These are phyloP conservation scores for Knipowitschia caucasica DNA, from an alignment of 2,797 vertebrate species.

Conservation along the genomic window DNA sequence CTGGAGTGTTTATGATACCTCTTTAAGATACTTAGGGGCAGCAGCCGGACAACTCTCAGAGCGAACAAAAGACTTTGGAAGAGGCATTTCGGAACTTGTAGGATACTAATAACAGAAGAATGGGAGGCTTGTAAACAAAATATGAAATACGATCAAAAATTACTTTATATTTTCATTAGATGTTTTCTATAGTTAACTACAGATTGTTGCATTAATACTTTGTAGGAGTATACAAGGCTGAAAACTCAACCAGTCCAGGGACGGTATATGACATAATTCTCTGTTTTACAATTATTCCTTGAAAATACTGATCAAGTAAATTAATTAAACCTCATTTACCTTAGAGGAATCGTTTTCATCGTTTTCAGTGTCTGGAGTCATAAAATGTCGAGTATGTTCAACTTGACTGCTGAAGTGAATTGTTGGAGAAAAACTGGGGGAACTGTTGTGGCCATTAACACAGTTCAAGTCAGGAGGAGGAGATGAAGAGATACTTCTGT, in stretches of 20 bases:
- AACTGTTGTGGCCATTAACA: conserved; percentile 10
- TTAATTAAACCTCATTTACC: too few relatives aligned
- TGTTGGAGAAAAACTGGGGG: conserved; percentile 4
- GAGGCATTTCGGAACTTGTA: conserved; percentile 15
- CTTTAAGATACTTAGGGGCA: conserved; percentile 56
- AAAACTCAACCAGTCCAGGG: too few relatives aligned
- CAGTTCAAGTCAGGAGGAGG: background rate
- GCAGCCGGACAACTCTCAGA: conserved; percentile 58
- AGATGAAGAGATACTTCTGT: conserved; percentile 3
- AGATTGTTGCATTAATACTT: too few relatives aligned
- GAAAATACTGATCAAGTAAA: too few relatives aligned
- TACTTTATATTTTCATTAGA: too few relatives aligned
- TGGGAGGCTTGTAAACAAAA: too few relatives aligned
- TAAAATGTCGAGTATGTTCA: conserved; percentile 5
- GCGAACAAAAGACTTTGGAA: conserved; percentile 31
- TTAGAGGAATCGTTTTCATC: conserved; percentile 25
- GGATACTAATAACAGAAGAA: conserved; percentile 41
- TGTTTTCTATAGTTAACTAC: too few relatives aligned
- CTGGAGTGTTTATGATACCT: conserved; percentile 48
- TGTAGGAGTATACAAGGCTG: too few relatives aligned
- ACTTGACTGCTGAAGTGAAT: background rate
- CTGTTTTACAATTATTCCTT: too few relatives aligned
- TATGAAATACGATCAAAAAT: too few relatives aligned
- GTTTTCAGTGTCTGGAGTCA: conserved; percentile 3
- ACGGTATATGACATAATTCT: too few relatives aligned